A percentile compares a stretch with the other conserved stretches of the same genome.
phyloP scores from a whole-genome alignment of 2,113 vertebrate genomes.

The Cyphomyrus discorhynchus region DNA sequence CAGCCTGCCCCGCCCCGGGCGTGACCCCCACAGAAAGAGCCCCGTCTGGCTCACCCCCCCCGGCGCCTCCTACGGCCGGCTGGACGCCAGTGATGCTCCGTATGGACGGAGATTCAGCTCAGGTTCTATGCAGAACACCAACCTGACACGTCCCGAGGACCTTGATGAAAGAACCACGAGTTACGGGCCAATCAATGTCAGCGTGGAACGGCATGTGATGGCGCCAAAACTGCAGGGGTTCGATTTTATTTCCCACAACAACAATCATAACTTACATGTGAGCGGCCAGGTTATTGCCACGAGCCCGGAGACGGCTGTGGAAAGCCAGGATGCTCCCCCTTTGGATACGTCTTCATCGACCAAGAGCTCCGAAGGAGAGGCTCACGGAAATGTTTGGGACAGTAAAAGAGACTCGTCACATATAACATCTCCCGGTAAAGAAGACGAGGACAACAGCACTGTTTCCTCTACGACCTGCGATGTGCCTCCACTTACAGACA shows the following conservation, averaged over 20 bases:
- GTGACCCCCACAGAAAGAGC: constrained; percentile 35
- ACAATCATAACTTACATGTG: constrained; percentile 33
- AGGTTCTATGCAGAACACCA: not conserved
- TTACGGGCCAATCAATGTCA: constrained; percentile 54
- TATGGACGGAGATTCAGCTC: constrained; percentile 16
- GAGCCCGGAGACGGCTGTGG: constrained; percentile 40
- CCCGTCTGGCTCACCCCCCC: constrained; percentile 44
- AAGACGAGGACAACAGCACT: constrained; percentile 17
- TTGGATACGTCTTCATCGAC: not conserved
- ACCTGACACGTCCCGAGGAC: not conserved
- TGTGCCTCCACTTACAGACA: constrained; percentile 38
- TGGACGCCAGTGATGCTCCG: not conserved
- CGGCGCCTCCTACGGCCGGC: constrained; percentile 30
- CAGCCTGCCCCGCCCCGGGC: constrained; percentile 54
- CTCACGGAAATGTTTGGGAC: not conserved
- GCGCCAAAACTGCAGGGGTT: constrained; percentile 66
- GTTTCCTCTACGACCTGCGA: constrained; percentile 33
- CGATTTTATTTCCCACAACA: constrained; percentile 28
- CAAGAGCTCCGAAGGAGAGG: constrained; percentile 16
- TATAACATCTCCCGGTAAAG: constrained; percentile 15
- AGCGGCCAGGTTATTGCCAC: constrained; percentile 23
- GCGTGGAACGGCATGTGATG: constrained; percentile 60
- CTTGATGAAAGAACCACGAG: constrained; percentile 15
- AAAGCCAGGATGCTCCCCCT: constrained; percentile 32
- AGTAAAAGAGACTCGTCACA: constrained; percentile 20